A percentile compares a stretch with the other conserved stretches of the same genome.
These are phyloP conservation scores for Amphimallon solstitiale DNA, from an alignment of 2,888 invertebrate species.

Conservation along the genomic window DNA sequence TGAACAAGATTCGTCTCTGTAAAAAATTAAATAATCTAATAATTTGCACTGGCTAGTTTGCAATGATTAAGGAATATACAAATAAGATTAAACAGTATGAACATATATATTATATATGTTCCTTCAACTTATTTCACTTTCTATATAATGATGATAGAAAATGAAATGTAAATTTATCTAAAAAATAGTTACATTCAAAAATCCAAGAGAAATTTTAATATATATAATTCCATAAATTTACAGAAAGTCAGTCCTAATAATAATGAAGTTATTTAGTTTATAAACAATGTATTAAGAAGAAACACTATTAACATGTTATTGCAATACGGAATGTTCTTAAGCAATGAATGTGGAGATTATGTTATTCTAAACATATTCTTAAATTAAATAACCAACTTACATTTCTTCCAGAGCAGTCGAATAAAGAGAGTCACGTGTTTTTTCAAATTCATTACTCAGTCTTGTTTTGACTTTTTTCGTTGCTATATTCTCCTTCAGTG, in stretches of 20 bases:
- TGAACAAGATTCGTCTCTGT: conserved; percentile 36
- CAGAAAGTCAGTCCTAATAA: no score
- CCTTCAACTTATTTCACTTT: no score
- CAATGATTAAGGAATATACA: background rate
- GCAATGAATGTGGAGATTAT: no score
- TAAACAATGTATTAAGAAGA: no score
- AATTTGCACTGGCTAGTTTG: background rate
- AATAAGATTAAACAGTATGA: conserved; percentile 11
- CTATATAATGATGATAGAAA: no score
- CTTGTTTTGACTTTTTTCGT: conserved; percentile 64
- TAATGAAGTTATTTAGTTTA: no score
- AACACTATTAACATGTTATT: background rate
- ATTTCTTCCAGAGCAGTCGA: conserved; percentile 80
- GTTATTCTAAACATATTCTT: no score
- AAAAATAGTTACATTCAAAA: no score
- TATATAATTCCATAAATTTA: no score
- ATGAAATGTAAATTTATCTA: no score
- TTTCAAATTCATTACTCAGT: conserved; percentile 76
- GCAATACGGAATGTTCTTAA: background rate
- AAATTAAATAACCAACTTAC: conserved; percentile 63
- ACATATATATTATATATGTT: no score
- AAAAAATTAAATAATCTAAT: conserved; percentile 3
- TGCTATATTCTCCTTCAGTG: conserved; percentile 55
- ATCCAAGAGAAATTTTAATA: no score
- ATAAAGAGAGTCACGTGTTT: conserved; percentile 80